These are phyloP conservation scores for Antennarius maculatus DNA, from an alignment of 2,797 vertebrate species.

Conservation along the genomic window DNA sequence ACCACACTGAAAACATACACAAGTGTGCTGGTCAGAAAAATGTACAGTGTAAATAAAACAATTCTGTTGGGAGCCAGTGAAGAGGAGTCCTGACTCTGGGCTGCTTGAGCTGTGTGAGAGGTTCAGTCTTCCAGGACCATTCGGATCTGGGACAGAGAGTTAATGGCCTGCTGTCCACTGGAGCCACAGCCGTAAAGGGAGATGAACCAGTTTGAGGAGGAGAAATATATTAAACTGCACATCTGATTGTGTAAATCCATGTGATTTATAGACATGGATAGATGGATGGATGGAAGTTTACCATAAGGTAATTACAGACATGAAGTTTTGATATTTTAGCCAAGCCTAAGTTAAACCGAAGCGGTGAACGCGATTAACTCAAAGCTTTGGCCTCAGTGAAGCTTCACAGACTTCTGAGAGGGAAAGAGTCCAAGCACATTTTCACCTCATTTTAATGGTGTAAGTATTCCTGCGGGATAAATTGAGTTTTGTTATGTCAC, in stretches of 20 bases:
- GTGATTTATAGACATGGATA: conserved; percentile 5
- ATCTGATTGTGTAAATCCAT: conserved; percentile 9
- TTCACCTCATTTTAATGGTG: too few species aligned
- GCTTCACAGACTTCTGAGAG: too few species aligned
- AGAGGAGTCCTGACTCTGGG: conserved; percentile 35
- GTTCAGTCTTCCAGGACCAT: conserved; percentile 50
- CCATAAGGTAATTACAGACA: too few species aligned
- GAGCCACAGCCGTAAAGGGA: conserved; percentile 23
- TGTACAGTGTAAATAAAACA: conserved; percentile 53
- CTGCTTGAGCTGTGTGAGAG: conserved; percentile 41
- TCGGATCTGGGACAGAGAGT: conserved; percentile 57
- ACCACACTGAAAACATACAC: conserved; percentile 50
- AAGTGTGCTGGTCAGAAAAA: conserved; percentile 51
- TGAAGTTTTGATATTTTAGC: not conserved
- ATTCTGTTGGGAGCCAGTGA: conserved; percentile 38
- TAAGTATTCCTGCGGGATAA: too few species aligned
- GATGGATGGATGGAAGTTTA: too few species aligned
- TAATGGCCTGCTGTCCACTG: conserved; percentile 65
- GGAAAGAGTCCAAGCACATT: too few species aligned
- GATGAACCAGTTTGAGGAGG: conserved; percentile 3
- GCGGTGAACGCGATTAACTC: not conserved
- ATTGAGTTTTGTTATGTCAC: too few species aligned
- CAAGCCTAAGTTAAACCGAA: not conserved
- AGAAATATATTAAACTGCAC: conserved; percentile 22
- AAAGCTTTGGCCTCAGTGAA: too few species aligned